Evolutionary conservation across 2,113 vertebrate species (phyloP).

Genomic region (Rattus rattus): DNA sequence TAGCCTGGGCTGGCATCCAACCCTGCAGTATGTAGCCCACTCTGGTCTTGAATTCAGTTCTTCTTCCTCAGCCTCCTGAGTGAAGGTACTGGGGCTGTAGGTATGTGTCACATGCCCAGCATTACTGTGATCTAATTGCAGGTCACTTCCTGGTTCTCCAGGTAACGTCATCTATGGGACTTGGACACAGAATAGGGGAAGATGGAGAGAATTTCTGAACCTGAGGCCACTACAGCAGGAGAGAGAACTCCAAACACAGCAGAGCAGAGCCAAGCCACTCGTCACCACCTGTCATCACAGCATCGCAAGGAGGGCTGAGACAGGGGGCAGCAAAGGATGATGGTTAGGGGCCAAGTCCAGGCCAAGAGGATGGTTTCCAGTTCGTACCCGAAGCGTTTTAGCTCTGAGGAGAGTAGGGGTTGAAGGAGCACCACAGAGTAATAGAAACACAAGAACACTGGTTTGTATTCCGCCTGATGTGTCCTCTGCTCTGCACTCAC

Average conservation of each 20-base stretch:
- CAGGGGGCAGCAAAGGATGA: not conserved
- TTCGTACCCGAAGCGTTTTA: not conserved
- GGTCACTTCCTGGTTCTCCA: not conserved
- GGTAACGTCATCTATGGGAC: not conserved
- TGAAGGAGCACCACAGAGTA: not conserved
- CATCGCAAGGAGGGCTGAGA: not conserved
- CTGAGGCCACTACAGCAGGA: not conserved
- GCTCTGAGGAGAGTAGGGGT: not conserved
- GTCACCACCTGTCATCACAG: not conserved
- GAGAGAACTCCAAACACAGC: not conserved
- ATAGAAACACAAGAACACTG: not conserved
- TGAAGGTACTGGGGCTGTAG: not conserved
- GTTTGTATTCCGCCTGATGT: not conserved
- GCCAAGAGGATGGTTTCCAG: not conserved
- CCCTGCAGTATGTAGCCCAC: not conserved
- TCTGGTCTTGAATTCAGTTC: not conserved
- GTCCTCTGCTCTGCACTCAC: not conserved
- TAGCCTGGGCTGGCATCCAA: not conserved
- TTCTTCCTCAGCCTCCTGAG: not conserved
- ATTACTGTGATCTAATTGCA: not conserved
- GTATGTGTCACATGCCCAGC: not conserved
- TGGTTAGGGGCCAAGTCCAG: not conserved
- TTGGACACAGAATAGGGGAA: no score
- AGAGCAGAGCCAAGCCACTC: not conserved
- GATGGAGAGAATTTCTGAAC: not conserved